Evolutionary conservation across 2,888 invertebrate species (phyloP).

Genomic region (Heteropelma amictum): DNA sequence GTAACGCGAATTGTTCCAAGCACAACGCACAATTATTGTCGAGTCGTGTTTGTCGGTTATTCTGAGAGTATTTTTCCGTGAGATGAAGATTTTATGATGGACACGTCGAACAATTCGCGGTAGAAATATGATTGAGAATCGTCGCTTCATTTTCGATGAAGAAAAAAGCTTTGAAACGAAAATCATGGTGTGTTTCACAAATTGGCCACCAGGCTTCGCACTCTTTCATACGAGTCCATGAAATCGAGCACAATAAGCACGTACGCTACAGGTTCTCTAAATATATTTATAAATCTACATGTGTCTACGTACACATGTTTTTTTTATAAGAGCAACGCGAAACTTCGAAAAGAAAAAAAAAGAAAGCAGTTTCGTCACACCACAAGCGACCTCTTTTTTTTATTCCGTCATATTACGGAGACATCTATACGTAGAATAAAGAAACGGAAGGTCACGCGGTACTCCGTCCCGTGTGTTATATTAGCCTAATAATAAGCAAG

Average conservation of each 20-base stretch:
- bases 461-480: background rate
- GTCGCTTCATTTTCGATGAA: background rate
- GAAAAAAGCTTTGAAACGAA: background rate
- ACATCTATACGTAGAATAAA: constrained; percentile 22
- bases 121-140: background rate
- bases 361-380: background rate
- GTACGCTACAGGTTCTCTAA: too few relatives aligned
- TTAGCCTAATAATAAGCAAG: constrained; percentile 52
- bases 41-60: too few relatives aligned
- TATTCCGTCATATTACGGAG: constrained; percentile 18
- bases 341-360: background rate
- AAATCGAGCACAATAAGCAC: background rate
- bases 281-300: too few relatives aligned
- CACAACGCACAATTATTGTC: too few relatives aligned
- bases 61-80: too few relatives aligned
- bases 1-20: background rate
- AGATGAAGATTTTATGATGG: too few relatives aligned
- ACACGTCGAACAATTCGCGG: too few relatives aligned
- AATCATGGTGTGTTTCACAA: background rate
- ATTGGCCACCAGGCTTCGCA: constrained; percentile 5
- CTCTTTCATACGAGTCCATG: background rate
- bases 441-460: constrained; percentile 45
- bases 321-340: too few relatives aligned
- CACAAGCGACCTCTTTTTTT: constrained; percentile 3
- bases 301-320: too few relatives aligned